phyloP scores from a whole-genome alignment of 2,113 vertebrate species.

The Platichthys stellatus region DNA sequence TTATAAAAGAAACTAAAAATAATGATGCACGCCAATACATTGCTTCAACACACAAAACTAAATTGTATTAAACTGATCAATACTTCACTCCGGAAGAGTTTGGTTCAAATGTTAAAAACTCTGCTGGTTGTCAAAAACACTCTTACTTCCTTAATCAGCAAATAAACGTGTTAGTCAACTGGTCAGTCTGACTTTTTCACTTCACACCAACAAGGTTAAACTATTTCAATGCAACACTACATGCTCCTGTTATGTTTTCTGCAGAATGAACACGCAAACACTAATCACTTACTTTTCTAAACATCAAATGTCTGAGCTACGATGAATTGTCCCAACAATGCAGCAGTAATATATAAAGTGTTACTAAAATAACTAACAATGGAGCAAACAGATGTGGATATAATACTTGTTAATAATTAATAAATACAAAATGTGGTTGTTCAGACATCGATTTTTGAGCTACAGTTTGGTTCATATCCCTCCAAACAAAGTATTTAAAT shows the following conservation, averaged over 20 bases:
- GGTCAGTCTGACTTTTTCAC: not conserved
- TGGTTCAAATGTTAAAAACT: not conserved
- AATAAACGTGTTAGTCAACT: conserved; percentile 3
- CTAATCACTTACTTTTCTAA: not conserved
- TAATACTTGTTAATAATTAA: no score
- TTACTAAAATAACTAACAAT: not conserved
- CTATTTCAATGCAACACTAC: not conserved
- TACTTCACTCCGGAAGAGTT: no score
- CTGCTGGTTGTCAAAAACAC: not conserved
- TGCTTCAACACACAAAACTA: not conserved
- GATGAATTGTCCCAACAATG: not conserved
- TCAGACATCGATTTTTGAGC: no score
- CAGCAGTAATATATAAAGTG: not conserved
- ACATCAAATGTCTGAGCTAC: not conserved
- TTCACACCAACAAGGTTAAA: not conserved
- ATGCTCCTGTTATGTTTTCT: not conserved
- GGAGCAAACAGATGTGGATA: not conserved
- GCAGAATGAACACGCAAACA: conserved; percentile 9
- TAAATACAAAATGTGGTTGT: no score
- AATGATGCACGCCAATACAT: not conserved
- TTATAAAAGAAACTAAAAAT: not conserved
- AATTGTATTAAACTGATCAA: not conserved
- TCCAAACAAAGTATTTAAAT: no score
- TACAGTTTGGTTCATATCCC: no score
- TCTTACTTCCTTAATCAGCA: conserved; percentile 33